These are phyloP conservation scores for Agonopterix subpropinquella DNA, from an alignment of 2,888 invertebrate genomes.

Conservation along the genomic window DNA sequence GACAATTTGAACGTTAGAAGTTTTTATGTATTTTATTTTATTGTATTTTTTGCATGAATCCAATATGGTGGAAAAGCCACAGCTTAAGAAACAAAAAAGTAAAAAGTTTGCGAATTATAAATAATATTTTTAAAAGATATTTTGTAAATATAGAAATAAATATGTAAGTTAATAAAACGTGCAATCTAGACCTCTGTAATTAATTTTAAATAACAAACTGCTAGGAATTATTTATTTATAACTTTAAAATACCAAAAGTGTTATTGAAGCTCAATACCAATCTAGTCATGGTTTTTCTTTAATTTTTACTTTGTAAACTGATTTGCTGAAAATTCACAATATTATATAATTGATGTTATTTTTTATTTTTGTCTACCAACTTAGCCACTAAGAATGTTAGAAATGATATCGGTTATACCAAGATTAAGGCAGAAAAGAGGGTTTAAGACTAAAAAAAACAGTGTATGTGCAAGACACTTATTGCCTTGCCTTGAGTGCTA, in stretches of 20 bases:
- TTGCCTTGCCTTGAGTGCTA: no score
- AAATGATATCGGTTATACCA: no score
- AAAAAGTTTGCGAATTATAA: constrained; percentile 54
- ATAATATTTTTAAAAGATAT: constrained; percentile 69
- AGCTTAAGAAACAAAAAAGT: constrained; percentile 33
- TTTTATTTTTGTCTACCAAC: no score
- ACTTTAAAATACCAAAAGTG: constrained; percentile 22
- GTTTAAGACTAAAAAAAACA: no score
- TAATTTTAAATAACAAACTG: constrained; percentile 33
- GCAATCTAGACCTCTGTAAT: constrained; percentile 66
- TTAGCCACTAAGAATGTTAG: no score
- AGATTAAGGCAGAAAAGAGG: no score
- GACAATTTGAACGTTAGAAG: neutral
- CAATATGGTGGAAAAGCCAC: constrained; percentile 29
- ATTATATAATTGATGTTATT: no score
- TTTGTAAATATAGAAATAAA: constrained; percentile 65
- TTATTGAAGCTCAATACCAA: constrained; percentile 30
- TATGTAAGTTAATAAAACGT: constrained; percentile 44
- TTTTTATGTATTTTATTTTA: neutral
- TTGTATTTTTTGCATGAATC: constrained; percentile 34
- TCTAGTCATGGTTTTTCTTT: constrained; percentile 50
- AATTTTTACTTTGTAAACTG: neutral
- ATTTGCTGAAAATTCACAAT: no score
- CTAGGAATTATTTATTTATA: constrained; percentile 48
- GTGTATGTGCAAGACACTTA: no score